These are phyloP conservation scores for Scomber japonicus DNA, from an alignment of 2,113 vertebrate species.

Conservation along the genomic window DNA sequence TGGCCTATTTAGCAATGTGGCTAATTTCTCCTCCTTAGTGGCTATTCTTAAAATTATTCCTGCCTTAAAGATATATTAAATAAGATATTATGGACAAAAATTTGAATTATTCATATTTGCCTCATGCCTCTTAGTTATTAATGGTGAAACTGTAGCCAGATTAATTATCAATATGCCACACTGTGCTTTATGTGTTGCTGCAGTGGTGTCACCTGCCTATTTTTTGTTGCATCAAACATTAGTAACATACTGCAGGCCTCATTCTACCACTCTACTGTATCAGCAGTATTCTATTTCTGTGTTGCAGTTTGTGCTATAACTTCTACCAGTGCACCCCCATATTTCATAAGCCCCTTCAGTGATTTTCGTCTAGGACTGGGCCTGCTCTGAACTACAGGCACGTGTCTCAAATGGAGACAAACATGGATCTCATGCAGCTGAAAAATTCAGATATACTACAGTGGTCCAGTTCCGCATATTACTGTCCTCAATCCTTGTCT, in stretches of 20 bases:
- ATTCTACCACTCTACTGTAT: neutral
- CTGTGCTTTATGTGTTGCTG: neutral
- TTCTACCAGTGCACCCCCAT: neutral
- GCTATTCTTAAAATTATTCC: no score
- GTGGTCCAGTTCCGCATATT: neutral
- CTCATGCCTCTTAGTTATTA: neutral
- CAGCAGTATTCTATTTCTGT: conserved; percentile 19
- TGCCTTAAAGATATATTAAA: no score
- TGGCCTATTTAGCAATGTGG: neutral
- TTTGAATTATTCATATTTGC: no score
- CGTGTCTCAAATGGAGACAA: neutral
- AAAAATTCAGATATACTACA: neutral
- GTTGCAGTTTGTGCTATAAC: conserved; percentile 9
- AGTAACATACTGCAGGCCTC: conserved; percentile 1
- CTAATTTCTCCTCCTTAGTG: conserved; percentile 2
- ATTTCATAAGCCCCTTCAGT: neutral
- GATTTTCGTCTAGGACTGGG: neutral
- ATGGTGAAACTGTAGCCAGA: neutral
- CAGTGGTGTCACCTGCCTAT: neutral
- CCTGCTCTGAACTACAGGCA: neutral
- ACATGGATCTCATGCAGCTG: neutral
- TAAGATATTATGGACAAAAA: no score
- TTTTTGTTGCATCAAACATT: neutral
- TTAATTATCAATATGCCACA: no score
- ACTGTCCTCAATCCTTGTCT: no score